These are phyloP conservation scores for Vicugna pacos DNA, from an alignment of 2,113 vertebrate genomes.

Conservation along the genomic window DNA sequence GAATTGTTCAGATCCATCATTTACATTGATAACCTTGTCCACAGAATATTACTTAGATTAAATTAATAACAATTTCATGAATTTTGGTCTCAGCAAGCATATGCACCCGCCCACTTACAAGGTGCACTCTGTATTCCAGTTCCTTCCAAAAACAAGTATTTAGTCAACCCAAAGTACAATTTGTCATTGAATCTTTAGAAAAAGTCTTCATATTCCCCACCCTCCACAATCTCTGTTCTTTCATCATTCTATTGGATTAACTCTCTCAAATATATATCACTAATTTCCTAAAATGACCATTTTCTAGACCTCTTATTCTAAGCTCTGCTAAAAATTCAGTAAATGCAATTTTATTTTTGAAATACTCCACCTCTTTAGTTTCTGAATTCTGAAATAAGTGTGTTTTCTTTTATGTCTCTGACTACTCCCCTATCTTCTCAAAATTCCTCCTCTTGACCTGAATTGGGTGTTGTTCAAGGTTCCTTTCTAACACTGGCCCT, in stretches of 20 bases:
- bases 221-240: background rate
- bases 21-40: background rate
- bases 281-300: background rate
- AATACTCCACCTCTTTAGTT: background rate
- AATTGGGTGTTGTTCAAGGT: background rate
- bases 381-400: constrained; percentile 29
- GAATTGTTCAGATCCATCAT: background rate
- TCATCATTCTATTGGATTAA: background rate
- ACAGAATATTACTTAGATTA: background rate
- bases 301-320: constrained; percentile 9
- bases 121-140: background rate
- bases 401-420: background rate
- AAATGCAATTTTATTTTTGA: background rate
- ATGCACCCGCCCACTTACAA: background rate
- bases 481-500: background rate
- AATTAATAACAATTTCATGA: background rate
- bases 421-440: background rate
- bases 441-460: background rate
- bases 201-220: background rate
- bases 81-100: background rate
- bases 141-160: background rate
- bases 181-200: background rate
- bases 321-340: background rate
- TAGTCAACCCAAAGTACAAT: background rate
- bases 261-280: background rate